Evolutionary conservation across 2,113 vertebrate species (phyloP), one percentile per base, ranked within the genome.

Genomic region (Thomomys bottae): DNA sequence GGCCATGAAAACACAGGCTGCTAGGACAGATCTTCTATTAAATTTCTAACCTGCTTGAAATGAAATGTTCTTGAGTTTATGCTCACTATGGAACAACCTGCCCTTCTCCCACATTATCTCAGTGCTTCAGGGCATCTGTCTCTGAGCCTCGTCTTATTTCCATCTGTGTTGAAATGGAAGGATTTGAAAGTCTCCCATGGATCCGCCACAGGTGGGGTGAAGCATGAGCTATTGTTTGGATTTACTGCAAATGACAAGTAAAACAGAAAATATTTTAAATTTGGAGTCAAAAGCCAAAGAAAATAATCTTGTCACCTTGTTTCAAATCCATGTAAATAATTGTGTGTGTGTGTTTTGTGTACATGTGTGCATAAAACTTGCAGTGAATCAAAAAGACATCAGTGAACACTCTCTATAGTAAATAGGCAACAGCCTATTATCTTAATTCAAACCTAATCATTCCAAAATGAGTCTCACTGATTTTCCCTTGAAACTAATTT

Each of bases 31-130:
- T 88, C 73, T 91, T 64, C 49, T 30, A 40, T 17, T 6, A 59
- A 87, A 80, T 64, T 92, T 93, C 40, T 67, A 92, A 73, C 32
- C n/a, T 57, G 36, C 57, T 85, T 89, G 71, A 85, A 92, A 84
- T 66, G 32, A 87, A 93, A 84, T 59, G 63, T 54, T 72, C 84
- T 70, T 79, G 67, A 20, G 67, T 63, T 94, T 71, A 67, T 6
- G 42, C 88, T 90, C 84, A 76, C 63, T 73, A 77, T 24, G 10
- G 61, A 91, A 82, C 34, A 36, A 32, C 28, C 68, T 78, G 59
- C 63, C 15, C 71, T 84, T 88, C 63, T 28, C 73, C 59, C 64
- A 87, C 86, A 80, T 88, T 64, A 81, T 84, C 89, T 84, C 82
- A 77, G 5, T 42, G 81, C 49, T 84, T 49, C 80, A 57, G 77